Base-by-base conservation (phyloP, 2,113 vertebrate genomes). In the Melanerpes formicivorus region DNA sequence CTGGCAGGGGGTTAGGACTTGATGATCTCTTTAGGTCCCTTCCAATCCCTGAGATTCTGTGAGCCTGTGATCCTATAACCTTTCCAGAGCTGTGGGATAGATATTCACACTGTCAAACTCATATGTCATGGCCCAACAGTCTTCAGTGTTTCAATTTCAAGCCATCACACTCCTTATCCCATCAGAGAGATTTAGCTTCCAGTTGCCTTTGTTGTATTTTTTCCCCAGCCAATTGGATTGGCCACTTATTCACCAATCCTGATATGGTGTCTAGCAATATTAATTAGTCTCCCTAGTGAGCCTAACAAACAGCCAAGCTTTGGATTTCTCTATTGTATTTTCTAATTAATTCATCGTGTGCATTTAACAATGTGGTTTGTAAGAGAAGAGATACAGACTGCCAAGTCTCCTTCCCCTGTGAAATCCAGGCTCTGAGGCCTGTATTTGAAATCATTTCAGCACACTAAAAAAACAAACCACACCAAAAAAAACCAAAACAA, bases 71-170 rank as follows among this genome's bases (percentile, higher is more conserved):
- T 40, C 40, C 40, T 40, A 40, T 40, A 40, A 40, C 42, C 22
- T 67, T 64, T 18, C 67, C 72, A 59, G 78, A 76, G 78, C 76
- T 64, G 18, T 9, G 48, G 14, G 6, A 4, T 3, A 25, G 11
- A 70, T 22, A 18, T 22, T 71, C 66, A 63, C 42, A 25, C 10
- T 19, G 6, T 16, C 13, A 23, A 59, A 66, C 50, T n/a, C 34
- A 2, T 9, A 9, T 5, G 9, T 14, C 27, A 42, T 0, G 1
- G 15, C n/a, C 62, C 76, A 52, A 11, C 11, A 48, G 16, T 26
- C 40, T 17, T 71, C 29, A 25, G 9, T 14, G 71, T 40, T 79
- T 16, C 32, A 32, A 48, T 29, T 72, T 72, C 72, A 34, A 1
- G 22, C 48, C 55, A 32, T 34, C 37, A 52, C 4, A 0, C 14